Percentiles rank a stretch among this genome's conserved stretches.
These are phyloP conservation scores for Polyommatus iphigenia DNA, from an alignment of 2,888 invertebrate genomes.

Conservation along the genomic window DNA sequence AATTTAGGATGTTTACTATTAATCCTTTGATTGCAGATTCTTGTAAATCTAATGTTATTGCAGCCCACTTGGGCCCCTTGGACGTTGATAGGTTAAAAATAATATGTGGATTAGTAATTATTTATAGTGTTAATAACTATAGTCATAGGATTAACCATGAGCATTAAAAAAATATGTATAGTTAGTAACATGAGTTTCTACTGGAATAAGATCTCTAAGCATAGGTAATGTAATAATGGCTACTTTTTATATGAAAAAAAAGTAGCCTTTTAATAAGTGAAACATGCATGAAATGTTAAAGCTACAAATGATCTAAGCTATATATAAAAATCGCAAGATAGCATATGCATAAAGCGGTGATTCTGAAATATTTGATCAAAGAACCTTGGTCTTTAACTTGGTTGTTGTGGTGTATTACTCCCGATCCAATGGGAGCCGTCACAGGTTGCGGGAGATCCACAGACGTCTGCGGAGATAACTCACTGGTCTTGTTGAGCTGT, in stretches of 20 bases:
- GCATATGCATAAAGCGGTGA: slow-evolving; percentile 64
- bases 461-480: slow-evolving; percentile 74
- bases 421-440: slow-evolving; percentile 71
- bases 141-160: neutral
- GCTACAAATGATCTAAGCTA: slow-evolving; percentile 27
- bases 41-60: too few species aligned
- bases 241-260: too few species aligned
- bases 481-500: slow-evolving; percentile 76
- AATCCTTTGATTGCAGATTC: too few species aligned
- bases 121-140: neutral
- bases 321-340: slow-evolving; percentile 71
- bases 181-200: neutral
- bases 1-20: neutral
- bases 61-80: too few species aligned
- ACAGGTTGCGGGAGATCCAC: slow-evolving; percentile 65
- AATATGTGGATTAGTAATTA: neutral
- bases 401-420: slow-evolving; percentile 69
- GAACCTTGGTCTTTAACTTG: slow-evolving; percentile 81
- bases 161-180: neutral
- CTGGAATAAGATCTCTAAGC: neutral
- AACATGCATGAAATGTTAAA: neutral
- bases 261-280: neutral
- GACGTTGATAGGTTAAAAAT: neutral
- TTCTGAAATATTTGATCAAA: slow-evolving; percentile 51
- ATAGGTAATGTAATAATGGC: neutral